These are phyloP conservation scores for Gallinago nigripennis DNA, from an alignment of 2,797 vertebrate genomes.

Conservation along the genomic window DNA sequence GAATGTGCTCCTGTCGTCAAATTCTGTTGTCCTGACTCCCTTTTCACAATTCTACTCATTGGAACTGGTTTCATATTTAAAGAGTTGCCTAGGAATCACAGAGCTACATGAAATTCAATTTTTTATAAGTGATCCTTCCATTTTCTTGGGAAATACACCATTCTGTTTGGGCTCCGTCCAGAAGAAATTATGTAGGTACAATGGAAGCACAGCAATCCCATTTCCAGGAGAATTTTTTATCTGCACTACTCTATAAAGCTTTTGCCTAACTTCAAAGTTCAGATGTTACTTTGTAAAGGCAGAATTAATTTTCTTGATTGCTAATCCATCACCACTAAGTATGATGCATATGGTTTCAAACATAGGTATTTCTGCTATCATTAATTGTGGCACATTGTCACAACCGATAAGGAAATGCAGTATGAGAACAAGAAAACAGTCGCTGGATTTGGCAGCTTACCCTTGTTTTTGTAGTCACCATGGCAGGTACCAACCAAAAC, in stretches of 20 bases:
- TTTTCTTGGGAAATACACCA: not conserved
- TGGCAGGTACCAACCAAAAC: constrained; percentile 54
- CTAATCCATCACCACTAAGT: constrained; percentile 81
- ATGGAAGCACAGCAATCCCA: constrained; percentile 12
- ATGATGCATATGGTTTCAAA: constrained; percentile 79
- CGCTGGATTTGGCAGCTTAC: constrained; percentile 67
- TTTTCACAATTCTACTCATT: not conserved
- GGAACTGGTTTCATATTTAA: not conserved
- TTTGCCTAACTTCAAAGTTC: constrained; percentile 75
- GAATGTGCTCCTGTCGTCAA: not conserved
- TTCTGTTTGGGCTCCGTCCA: not conserved
- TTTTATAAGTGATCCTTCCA: not conserved
- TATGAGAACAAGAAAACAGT: constrained; percentile 69
- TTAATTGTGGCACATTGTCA: constrained; percentile 81
- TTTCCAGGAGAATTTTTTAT: constrained; percentile 67
- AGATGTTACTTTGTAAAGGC: constrained; percentile 75
- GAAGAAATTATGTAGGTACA: constrained; percentile 12
- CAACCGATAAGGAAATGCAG: constrained; percentile 75
- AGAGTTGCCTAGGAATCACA: not conserved
- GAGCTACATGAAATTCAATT: not conserved
- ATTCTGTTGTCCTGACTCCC: not conserved
- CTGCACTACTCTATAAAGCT: constrained; percentile 3
- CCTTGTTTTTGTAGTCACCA: constrained; percentile 55
- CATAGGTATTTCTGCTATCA: constrained; percentile 77
- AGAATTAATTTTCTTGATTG: constrained; percentile 82